Percentiles rank a stretch among this genome's conserved stretches.
These are phyloP conservation scores for Struthidea cinerea DNA, from an alignment of 2,113 vertebrate species.

Conservation along the genomic window DNA sequence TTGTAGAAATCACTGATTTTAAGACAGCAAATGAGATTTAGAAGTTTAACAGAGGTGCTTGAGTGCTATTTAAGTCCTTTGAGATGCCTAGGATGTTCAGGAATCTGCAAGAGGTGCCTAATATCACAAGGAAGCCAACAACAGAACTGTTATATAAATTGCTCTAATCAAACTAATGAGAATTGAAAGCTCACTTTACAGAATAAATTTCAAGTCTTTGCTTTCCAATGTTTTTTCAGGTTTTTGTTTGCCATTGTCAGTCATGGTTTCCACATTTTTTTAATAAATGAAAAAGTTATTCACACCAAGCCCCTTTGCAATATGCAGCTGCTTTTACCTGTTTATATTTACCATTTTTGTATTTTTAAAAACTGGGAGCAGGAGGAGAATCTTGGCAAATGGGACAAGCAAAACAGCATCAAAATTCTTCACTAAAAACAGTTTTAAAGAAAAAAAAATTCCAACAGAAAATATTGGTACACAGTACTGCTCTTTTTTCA, in stretches of 20 bases:
- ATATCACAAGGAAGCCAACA: neutral
- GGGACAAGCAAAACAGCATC: neutral
- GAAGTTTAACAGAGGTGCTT: neutral
- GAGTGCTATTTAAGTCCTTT: neutral
- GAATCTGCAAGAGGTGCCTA: neutral
- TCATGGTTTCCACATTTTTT: neutral
- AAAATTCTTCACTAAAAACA: neutral
- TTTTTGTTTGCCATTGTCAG: neutral
- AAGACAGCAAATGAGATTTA: neutral
- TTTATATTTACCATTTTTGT: neutral
- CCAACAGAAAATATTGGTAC: neutral
- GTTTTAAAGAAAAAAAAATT: neutral
- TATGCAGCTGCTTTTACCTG: neutral
- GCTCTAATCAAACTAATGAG: neutral
- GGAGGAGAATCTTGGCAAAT: neutral
- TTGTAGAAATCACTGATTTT: neutral
- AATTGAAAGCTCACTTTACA: neutral
- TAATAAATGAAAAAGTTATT: neutral
- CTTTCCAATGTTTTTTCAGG: neutral
- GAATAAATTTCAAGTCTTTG: neutral
- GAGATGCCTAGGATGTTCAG: neutral
- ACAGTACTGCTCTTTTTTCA: neutral
- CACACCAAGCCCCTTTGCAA: neutral
- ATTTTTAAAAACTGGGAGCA: neutral
- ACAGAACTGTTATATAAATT: neutral